A percentile compares a stretch with the other conserved stretches of the same genome.
Evolutionary conservation across 2,113 vertebrate genomes (phyloP).

Genomic region (Melospiza georgiana): DNA sequence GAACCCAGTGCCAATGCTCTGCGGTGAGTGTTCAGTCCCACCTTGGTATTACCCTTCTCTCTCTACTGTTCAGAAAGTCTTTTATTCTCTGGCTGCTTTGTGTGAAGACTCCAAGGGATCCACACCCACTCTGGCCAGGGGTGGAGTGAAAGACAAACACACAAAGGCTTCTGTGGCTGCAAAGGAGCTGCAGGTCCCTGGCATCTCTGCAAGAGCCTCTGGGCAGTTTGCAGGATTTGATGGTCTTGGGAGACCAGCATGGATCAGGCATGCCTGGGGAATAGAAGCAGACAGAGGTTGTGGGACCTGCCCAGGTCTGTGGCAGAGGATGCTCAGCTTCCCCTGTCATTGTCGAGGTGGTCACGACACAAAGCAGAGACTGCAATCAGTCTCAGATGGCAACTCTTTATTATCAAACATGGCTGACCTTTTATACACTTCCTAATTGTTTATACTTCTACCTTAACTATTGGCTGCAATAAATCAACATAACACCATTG

Average conservation of each 20-base stretch:
- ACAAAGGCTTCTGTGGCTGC: not conserved
- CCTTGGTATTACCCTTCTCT: not conserved
- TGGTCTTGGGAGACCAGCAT: not conserved
- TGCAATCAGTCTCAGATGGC: too few species aligned
- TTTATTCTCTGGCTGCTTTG: not conserved
- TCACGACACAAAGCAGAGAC: too few species aligned
- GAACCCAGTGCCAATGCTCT: constrained; percentile 73
- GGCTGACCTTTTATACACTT: too few species aligned
- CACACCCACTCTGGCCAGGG: not conserved
- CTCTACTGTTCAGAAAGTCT: not conserved
- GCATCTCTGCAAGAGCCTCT: not conserved
- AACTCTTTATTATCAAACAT: too few species aligned
- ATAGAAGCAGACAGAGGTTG: not conserved
- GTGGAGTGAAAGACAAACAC: not conserved
- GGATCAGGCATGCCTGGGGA: not conserved
- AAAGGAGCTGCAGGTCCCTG: not conserved
- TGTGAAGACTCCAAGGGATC: not conserved
- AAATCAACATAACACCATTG: too few species aligned
- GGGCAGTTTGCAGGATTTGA: not conserved
- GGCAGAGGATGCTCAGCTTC: not conserved
- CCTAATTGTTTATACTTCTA: too few species aligned
- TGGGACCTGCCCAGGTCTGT: not conserved
- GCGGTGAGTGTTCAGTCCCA: constrained; percentile 70
- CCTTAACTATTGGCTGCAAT: too few species aligned
- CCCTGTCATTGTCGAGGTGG: too few species aligned